Conservation (phyloP, 1,140 invertebrate species). For the Cyclargus thomasi region DNA sequence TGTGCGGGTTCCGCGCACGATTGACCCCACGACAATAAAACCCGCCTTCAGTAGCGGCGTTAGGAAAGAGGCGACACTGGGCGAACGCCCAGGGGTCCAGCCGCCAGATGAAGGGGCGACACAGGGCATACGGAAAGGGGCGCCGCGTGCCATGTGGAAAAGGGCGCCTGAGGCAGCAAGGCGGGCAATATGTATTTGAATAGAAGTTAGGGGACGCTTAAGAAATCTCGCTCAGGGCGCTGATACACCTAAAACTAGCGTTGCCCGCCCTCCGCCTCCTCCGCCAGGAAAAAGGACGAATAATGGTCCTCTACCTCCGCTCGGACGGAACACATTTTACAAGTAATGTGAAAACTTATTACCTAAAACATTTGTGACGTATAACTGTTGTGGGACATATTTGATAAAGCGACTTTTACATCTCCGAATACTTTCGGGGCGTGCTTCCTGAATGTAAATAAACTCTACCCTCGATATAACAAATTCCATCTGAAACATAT, state of each 20-base stretch:
- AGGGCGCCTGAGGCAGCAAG: too few relatives aligned
- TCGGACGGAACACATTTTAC: neutral
- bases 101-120: too few relatives aligned
- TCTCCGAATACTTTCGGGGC: neutral
- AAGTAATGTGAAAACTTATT: conserved; percentile 13
- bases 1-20: conserved; percentile 7
- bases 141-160: too few relatives aligned
- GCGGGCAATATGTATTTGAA: too few relatives aligned
- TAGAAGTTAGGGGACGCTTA: too few relatives aligned
- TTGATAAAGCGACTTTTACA: conserved; percentile 4
- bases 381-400: conserved; percentile 8
- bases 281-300: neutral
- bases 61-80: too few relatives aligned
- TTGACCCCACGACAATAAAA: conserved; percentile 19
- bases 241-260: too few relatives aligned
- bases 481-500: conserved; percentile 1
- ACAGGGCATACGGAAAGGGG: too few relatives aligned
- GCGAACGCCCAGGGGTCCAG: too few relatives aligned
- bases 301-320: neutral
- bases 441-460: neutral
- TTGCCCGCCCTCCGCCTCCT: too few relatives aligned
- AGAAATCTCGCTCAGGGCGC: too few relatives aligned
- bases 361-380: conserved; percentile 10
- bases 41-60: too few relatives aligned
- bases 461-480: neutral